Evolutionary conservation across 2,888 invertebrate species (phyloP).

Genomic region (Rhodophaea formosa): DNA sequence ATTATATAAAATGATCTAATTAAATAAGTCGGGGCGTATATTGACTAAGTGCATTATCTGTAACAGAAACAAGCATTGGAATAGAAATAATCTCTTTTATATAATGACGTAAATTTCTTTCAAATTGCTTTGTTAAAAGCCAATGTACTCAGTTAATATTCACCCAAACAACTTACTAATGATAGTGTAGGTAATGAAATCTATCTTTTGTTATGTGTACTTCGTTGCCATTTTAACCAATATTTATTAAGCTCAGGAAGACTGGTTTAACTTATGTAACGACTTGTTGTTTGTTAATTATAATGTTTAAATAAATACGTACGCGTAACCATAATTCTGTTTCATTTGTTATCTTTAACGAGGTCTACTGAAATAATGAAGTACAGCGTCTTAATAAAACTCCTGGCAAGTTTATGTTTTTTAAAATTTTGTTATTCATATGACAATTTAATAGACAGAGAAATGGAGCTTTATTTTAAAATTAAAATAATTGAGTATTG

Average conservation of each 20-base stretch:
- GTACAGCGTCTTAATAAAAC: too few relatives aligned
- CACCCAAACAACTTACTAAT: slow-evolving; percentile 19
- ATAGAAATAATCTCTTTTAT: too few relatives aligned
- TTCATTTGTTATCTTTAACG: slow-evolving; percentile 8
- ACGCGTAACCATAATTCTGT: background rate
- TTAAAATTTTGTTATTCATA: too few relatives aligned
- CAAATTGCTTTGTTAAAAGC: too few relatives aligned
- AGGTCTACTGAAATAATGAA: background rate
- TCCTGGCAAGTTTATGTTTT: too few relatives aligned
- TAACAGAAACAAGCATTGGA: background rate
- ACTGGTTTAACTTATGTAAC: slow-evolving; percentile 15
- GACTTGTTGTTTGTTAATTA: slow-evolving; percentile 9
- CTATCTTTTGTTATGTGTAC: slow-evolving; percentile 6
- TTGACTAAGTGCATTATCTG: background rate
- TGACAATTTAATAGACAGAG: too few relatives aligned
- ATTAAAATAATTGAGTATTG: too few relatives aligned
- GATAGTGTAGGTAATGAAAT: slow-evolving; percentile 28
- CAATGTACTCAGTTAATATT: too few relatives aligned
- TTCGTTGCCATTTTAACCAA: slow-evolving; percentile 42
- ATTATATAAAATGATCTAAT: background rate
- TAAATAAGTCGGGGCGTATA: slow-evolving; percentile 17
- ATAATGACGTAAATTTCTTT: too few relatives aligned
- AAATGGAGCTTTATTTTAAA: too few relatives aligned
- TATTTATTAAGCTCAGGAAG: slow-evolving; percentile 40
- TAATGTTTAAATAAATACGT: slow-evolving; percentile 15